A percentile compares a stretch with the other conserved stretches of the same genome.
These are phyloP conservation scores for Bradysia coprophila DNA, from an alignment of 1,140 invertebrate species.

Conservation along the genomic window DNA sequence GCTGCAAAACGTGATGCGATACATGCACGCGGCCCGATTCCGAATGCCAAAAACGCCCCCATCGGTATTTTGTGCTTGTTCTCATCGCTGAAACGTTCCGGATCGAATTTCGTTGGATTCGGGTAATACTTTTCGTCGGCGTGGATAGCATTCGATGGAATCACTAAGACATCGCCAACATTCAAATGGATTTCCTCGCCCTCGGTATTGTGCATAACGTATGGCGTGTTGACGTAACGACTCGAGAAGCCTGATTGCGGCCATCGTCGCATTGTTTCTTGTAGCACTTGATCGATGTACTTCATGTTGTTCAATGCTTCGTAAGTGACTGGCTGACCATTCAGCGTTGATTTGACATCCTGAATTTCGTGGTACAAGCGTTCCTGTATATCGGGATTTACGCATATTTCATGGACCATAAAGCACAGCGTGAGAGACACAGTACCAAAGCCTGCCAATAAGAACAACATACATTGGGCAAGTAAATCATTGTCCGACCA, in stretches of 20 bases:
- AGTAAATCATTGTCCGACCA: constrained; percentile 32
- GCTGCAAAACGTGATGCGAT: constrained; percentile 27
- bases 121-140: constrained; percentile 28
- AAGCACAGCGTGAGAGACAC: constrained; percentile 30
- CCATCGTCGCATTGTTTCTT: constrained; percentile 33
- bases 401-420: constrained; percentile 28
- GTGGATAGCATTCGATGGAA: constrained; percentile 25
- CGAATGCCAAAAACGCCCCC: constrained; percentile 14
- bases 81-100: constrained; percentile 22
- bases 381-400: constrained; percentile 32
- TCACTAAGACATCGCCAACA: constrained; percentile 6
- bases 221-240: constrained; percentile 27
- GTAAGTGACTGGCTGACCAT: constrained; percentile 25
- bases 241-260: constrained; percentile 30
- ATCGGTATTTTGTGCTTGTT: constrained; percentile 11
- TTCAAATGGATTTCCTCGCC: constrained; percentile 6
- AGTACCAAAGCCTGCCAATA: constrained; percentile 37
- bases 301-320: constrained; percentile 34
- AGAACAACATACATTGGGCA: constrained; percentile 27
- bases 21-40: constrained; percentile 11
- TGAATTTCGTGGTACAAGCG: constrained; percentile 34
- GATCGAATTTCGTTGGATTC: constrained; percentile 31
- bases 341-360: constrained; percentile 12
- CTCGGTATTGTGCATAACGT: constrained; percentile 24
- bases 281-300: constrained; percentile 41